phyloP scores from a whole-genome alignment of 2,888 invertebrate species.

The Cephonodes hylas region DNA sequence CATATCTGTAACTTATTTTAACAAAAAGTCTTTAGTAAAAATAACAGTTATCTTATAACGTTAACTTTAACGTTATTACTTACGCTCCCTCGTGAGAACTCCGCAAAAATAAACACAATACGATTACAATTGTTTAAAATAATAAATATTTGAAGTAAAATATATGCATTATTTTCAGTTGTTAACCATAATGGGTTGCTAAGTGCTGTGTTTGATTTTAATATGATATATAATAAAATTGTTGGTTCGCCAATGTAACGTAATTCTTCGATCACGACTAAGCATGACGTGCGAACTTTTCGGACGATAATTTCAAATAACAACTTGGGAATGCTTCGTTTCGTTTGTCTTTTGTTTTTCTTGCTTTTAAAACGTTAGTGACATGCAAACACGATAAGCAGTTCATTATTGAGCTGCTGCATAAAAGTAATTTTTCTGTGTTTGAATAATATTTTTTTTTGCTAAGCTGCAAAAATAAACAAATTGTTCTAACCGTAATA shows the following conservation, averaged over 20 bases:
- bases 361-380: neutral
- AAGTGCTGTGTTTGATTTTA: neutral
- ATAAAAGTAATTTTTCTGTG: neutral
- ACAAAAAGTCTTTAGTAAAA: no score
- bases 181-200: neutral
- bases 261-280: slow-evolving; percentile 45
- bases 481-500: no score
- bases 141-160: neutral
- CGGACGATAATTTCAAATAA: slow-evolving; percentile 17
- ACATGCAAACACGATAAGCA: neutral
- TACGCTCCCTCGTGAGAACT: neutral
- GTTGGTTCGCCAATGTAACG: slow-evolving; percentile 29
- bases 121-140: neutral
- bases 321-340: slow-evolving; percentile 10
- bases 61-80: no score
- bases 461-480: no score
- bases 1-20: no score
- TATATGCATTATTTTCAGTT: neutral
- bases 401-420: neutral
- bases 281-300: slow-evolving; percentile 31
- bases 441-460: no score
- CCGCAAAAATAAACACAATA: neutral
- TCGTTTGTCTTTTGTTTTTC: slow-evolving; percentile 15
- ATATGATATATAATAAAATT: slow-evolving; percentile 5
- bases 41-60: no score